phyloP scores from a whole-genome alignment of 1,140 invertebrate genomes.

The Cyclina sinensis region DNA sequence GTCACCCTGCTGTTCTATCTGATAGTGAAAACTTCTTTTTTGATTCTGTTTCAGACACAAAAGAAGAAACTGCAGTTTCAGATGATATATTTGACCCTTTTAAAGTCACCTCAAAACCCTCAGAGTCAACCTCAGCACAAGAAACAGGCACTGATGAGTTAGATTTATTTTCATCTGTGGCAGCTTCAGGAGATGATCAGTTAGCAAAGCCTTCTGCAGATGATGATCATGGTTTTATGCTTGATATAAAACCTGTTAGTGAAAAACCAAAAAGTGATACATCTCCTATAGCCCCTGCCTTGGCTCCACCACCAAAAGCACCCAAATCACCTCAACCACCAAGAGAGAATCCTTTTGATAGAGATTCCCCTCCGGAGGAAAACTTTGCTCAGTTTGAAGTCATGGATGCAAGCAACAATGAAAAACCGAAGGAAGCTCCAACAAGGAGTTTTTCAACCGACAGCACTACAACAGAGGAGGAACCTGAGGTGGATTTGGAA shows the following conservation, averaged over 20 bases:
- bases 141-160: constrained; percentile 38
- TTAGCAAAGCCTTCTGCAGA: constrained; percentile 72
- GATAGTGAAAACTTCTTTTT: constrained; percentile 65
- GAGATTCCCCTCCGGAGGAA: constrained; percentile 87
- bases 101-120: constrained; percentile 38
- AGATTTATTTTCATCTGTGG: constrained; percentile 45
- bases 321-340: constrained; percentile 87
- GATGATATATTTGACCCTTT: constrained; percentile 67
- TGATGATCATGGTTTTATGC: constrained; percentile 75
- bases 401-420: constrained; percentile 73
- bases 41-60: constrained; percentile 49
- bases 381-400: constrained; percentile 84
- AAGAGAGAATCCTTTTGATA: constrained; percentile 94
- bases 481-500: constrained; percentile 97
- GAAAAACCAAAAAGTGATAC: constrained; percentile 55
- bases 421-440: constrained; percentile 60
- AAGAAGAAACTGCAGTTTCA: constrained; percentile 20
- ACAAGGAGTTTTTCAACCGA: constrained; percentile 78
- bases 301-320: constrained; percentile 82
- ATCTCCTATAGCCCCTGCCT: constrained; percentile 65
- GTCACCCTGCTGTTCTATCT: constrained; percentile 13
- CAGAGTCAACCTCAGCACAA: background rate
- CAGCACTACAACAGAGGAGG: constrained; percentile 91
- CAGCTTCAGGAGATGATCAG: constrained; percentile 59
- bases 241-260: constrained; percentile 78